These are phyloP conservation scores for Trinorchestia longiramus DNA, from an alignment of 1,140 invertebrate genomes.

Conservation along the genomic window DNA sequence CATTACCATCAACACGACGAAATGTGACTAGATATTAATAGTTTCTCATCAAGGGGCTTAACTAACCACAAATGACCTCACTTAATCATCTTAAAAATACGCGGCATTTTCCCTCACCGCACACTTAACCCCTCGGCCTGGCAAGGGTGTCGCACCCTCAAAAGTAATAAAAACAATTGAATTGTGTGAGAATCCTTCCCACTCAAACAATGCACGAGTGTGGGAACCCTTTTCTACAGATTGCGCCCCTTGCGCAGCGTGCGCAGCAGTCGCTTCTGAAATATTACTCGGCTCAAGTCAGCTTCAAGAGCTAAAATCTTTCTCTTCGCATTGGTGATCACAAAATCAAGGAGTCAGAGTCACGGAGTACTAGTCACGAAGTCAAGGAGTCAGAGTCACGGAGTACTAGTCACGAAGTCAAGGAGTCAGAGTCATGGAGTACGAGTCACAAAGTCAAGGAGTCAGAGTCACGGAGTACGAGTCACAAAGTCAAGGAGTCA, in stretches of 20 bases:
- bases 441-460: too few relatives aligned
- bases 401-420: too few relatives aligned
- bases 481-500: too few relatives aligned
- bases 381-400: neutral
- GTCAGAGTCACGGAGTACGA: too few relatives aligned
- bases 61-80: neutral
- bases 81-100: neutral
- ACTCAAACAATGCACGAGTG: neutral
- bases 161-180: neutral
- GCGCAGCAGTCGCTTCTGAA: neutral
- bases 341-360: too few relatives aligned
- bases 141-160: neutral
- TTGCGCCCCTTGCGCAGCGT: neutral
- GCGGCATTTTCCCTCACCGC: neutral
- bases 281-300: neutral
- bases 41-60: neutral
- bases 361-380: too few relatives aligned
- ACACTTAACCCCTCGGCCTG: neutral
- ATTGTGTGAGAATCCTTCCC: neutral
- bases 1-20: neutral
- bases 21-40: neutral
- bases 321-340: neutral
- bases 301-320: neutral
- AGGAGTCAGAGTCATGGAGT: too few relatives aligned
- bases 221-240: neutral